Conservation (phyloP, 2,113 vertebrate genomes). For the Corythaixoides concolor region DNA sequence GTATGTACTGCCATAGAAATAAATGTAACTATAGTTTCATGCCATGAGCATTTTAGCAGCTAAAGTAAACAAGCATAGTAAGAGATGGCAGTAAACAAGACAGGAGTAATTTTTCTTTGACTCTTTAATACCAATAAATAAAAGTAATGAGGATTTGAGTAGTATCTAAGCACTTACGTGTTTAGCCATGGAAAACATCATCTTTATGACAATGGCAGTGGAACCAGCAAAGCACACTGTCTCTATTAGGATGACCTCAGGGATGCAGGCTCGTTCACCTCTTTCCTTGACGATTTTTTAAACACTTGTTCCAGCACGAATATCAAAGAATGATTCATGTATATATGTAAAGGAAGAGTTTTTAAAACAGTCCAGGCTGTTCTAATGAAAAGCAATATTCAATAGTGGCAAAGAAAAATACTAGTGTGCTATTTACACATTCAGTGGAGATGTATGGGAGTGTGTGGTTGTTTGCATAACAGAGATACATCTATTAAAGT, state of each 20-base stretch:
- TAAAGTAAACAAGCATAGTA: background rate
- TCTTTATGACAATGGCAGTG: background rate
- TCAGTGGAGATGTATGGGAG: background rate
- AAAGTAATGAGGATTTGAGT: conserved; percentile 2
- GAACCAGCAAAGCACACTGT: background rate
- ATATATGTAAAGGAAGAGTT: background rate
- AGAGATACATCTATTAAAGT: background rate
- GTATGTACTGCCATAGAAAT: background rate
- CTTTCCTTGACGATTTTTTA: background rate
- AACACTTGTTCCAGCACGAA: background rate
- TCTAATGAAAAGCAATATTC: background rate
- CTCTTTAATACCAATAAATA: conserved; percentile 22
- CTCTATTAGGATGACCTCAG: background rate
- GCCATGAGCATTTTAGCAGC: background rate
- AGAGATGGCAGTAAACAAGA: background rate
- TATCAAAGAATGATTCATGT: background rate
- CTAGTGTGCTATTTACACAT: background rate
- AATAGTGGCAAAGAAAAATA: background rate
- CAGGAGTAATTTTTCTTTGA: conserved; percentile 10
- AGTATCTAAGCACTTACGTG: background rate
- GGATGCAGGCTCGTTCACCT: background rate
- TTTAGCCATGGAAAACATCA: background rate
- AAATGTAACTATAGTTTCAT: background rate
- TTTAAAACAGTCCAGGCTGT: background rate
- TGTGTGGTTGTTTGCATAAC: background rate